Conservation (phyloP, 2,888 invertebrate species). For the Drosophila fulvimacula region DNA sequence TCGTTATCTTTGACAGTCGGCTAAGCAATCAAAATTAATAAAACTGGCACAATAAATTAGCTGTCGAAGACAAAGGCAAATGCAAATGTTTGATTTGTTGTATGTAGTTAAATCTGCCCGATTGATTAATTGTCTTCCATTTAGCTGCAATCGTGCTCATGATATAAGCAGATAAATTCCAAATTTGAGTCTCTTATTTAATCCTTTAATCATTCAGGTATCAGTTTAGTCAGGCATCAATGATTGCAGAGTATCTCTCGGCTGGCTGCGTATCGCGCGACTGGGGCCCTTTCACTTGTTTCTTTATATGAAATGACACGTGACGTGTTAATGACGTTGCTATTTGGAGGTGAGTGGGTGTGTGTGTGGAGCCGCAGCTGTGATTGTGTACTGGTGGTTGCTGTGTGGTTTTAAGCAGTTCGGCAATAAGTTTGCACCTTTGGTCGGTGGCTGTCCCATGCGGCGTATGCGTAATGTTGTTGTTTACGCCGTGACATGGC, state of each 20-base stretch:
- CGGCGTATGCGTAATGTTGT: slow-evolving; percentile 48
- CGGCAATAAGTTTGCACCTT: slow-evolving; percentile 42
- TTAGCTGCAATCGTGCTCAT: not conserved
- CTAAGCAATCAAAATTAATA: not conserved
- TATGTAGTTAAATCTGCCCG: not conserved
- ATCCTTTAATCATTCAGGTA: too few species aligned
- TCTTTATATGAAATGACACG: slow-evolving; percentile 25
- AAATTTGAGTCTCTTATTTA: too few species aligned
- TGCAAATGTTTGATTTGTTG: not conserved
- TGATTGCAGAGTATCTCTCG: not conserved
- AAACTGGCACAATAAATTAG: not conserved
- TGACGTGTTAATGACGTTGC: slow-evolving; percentile 52
- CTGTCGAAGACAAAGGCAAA: not conserved
- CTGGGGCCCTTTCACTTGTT: slow-evolving; percentile 2
- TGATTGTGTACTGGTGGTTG: slow-evolving; percentile 21
- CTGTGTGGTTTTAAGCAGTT: slow-evolving; percentile 39
- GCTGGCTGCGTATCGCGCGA: not conserved
- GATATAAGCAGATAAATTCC: not conserved
- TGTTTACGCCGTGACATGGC: slow-evolving; percentile 48
- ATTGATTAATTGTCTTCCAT: too few species aligned
- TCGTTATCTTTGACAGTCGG: slow-evolving; percentile 1
- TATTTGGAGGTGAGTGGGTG: slow-evolving; percentile 17
- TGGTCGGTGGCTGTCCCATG: slow-evolving; percentile 39
- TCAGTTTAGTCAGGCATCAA: too few species aligned
- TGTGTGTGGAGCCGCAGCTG: slow-evolving; percentile 8